phyloP scores from a whole-genome alignment of 2,797 vertebrate species.

The Trematomus bernacchii region DNA sequence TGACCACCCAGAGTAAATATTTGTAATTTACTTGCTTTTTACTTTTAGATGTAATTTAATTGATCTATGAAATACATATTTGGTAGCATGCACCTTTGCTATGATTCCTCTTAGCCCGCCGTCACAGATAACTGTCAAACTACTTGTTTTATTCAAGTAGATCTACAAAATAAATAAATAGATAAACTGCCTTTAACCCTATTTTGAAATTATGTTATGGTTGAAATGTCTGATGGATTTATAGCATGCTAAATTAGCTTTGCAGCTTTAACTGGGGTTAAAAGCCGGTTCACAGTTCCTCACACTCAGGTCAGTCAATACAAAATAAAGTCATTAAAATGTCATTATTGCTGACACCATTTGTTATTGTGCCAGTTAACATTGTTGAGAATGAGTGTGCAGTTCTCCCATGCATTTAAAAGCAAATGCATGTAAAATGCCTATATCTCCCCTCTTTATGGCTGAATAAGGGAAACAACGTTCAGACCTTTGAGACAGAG shows the following conservation, averaged over 20 bases:
- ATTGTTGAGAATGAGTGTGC: not conserved
- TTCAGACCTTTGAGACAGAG: constrained; percentile 62
- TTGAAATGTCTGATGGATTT: not conserved
- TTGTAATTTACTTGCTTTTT: not conserved
- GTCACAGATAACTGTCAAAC: not conserved
- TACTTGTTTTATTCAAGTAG: not conserved
- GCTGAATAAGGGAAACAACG: constrained; percentile 26
- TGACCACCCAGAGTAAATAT: not conserved
- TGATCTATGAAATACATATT: too few relatives aligned
- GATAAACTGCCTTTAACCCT: not conserved
- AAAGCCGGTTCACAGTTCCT: not conserved
- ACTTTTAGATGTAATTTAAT: too few relatives aligned
- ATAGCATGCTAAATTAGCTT: not conserved
- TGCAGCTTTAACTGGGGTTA: not conserved
- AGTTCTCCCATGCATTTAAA: constrained; percentile 4
- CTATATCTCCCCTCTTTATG: constrained; percentile 51
- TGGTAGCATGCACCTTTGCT: not conserved
- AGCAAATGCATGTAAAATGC: not conserved
- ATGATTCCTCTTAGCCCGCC: not conserved
- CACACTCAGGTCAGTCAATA: not conserved
- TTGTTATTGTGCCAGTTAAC: not conserved
- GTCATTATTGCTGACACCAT: constrained; percentile 13
- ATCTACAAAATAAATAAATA: not conserved
- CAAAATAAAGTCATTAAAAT: too few relatives aligned
- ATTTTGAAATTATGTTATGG: not conserved